These are phyloP conservation scores for Leptinotarsa defecta DNA, from an alignment of 1,140 invertebrate species.

Conservation along the genomic window DNA sequence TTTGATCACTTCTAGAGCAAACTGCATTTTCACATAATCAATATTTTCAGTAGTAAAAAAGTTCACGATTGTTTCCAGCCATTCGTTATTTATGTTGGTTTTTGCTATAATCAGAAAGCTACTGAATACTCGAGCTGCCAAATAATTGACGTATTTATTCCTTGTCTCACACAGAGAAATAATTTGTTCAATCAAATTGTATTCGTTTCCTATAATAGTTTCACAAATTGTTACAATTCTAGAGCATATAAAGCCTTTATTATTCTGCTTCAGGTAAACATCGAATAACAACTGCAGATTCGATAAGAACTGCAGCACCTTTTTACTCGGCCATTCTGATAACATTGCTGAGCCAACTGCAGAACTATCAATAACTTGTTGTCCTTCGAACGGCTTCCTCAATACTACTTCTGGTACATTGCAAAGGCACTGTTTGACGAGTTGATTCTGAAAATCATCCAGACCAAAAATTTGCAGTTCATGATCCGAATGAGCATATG, in stretches of 20 bases:
- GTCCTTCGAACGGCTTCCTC: slow-evolving; percentile 70
- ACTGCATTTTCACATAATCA: slow-evolving; percentile 75
- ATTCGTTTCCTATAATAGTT: slow-evolving; percentile 77
- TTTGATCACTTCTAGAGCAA: slow-evolving; percentile 82
- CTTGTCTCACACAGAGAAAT: slow-evolving; percentile 76
- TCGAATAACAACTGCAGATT: slow-evolving; percentile 83
- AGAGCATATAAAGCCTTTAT: slow-evolving; percentile 77
- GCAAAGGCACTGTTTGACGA: slow-evolving; percentile 77
- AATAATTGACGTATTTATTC: slow-evolving; percentile 80
- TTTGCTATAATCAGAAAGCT: slow-evolving; percentile 83
- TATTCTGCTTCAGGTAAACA: slow-evolving; percentile 81
- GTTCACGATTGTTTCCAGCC: slow-evolving; percentile 76
- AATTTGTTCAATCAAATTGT: slow-evolving; percentile 81
- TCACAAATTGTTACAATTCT: slow-evolving; percentile 78
- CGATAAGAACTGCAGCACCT: slow-evolving; percentile 76
- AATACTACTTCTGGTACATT: slow-evolving; percentile 72
- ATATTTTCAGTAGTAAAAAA: slow-evolving; percentile 69
- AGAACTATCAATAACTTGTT: slow-evolving; percentile 61
- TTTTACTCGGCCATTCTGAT: slow-evolving; percentile 72
- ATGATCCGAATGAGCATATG: not conserved
- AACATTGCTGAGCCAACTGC: slow-evolving; percentile 62
- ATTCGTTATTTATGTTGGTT: slow-evolving; percentile 75
- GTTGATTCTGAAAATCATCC: slow-evolving; percentile 64
- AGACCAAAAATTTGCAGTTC: slow-evolving; percentile 38
- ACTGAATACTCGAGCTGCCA: slow-evolving; percentile 77